Conservation (phyloP, 2,113 vertebrate genomes). For the Circaetus gallicus region DNA sequence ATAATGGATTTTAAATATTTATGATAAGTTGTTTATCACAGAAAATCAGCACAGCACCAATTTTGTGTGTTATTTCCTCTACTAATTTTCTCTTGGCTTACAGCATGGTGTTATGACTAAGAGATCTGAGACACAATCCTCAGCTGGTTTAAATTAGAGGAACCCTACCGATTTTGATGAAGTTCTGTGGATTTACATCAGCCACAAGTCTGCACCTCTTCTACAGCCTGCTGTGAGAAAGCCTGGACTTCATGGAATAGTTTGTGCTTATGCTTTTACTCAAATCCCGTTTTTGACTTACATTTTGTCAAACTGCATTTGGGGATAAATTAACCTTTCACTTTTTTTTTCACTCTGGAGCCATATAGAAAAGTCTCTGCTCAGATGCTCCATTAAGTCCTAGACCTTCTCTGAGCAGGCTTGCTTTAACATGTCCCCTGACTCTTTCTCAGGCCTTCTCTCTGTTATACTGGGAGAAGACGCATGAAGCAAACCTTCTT, state of each 20-base stretch:
- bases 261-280: not conserved
- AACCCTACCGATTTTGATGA: not conserved
- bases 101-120: not conserved
- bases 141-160: not conserved
- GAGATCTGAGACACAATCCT: not conserved
- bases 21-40: slow-evolving; percentile 29
- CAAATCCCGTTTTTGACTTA: not conserved
- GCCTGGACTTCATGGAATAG: not conserved
- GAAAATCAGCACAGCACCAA: slow-evolving; percentile 6
- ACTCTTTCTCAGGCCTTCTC: not conserved
- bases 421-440: not conserved
- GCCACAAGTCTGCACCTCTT: not conserved
- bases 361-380: not conserved
- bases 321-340: not conserved
- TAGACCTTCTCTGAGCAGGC: not conserved
- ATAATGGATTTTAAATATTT: slow-evolving; percentile 63
- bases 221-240: not conserved
- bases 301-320: not conserved
- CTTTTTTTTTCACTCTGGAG: not conserved
- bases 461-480: not conserved
- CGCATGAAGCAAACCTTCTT: not conserved
- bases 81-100: slow-evolving; percentile 3
- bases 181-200: not conserved
- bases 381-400: not conserved
- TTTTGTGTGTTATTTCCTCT: not conserved